Conservation (phyloP, 2,113 vertebrate species). For the Clinocottus analis region DNA sequence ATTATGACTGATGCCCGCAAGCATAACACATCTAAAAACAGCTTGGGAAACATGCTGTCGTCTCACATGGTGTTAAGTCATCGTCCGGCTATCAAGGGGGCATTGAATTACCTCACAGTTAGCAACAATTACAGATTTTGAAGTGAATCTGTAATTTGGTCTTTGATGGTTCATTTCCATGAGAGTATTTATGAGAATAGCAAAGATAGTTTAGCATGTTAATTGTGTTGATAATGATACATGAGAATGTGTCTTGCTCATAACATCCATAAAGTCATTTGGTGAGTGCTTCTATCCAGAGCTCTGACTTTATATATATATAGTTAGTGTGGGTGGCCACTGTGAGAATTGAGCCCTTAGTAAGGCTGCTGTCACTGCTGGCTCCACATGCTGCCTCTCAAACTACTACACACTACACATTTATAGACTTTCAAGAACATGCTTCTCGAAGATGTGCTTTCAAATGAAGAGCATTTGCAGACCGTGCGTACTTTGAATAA, state of each 20-base stretch:
- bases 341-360: slow-evolving; percentile 42
- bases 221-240: slow-evolving; percentile 45
- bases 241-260: slow-evolving; percentile 41
- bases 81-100: slow-evolving; percentile 56
- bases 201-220: slow-evolving; percentile 40
- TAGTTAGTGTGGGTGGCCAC: slow-evolving; percentile 54
- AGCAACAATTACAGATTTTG: slow-evolving; percentile 63
- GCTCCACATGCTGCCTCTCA: slow-evolving; percentile 22
- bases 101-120: slow-evolving; percentile 68
- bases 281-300: slow-evolving; percentile 46
- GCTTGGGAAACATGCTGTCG: slow-evolving; percentile 73
- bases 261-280: slow-evolving; percentile 40
- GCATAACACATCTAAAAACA: slow-evolving; percentile 80
- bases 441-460: neutral
- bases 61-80: slow-evolving; percentile 64
- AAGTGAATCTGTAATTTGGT: slow-evolving; percentile 45
- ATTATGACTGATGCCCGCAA: slow-evolving; percentile 78
- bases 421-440: slow-evolving; percentile 11
- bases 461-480: slow-evolving; percentile 9
- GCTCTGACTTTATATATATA: slow-evolving; percentile 16
- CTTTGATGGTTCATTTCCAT: slow-evolving; percentile 42
- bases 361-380: slow-evolving; percentile 33
- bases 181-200: slow-evolving; percentile 40
- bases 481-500: neutral
- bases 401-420: slow-evolving; percentile 20